Evolutionary conservation across 2,797 vertebrate genomes (phyloP).

Genomic region (Cynodonichthys magdalenae): DNA sequence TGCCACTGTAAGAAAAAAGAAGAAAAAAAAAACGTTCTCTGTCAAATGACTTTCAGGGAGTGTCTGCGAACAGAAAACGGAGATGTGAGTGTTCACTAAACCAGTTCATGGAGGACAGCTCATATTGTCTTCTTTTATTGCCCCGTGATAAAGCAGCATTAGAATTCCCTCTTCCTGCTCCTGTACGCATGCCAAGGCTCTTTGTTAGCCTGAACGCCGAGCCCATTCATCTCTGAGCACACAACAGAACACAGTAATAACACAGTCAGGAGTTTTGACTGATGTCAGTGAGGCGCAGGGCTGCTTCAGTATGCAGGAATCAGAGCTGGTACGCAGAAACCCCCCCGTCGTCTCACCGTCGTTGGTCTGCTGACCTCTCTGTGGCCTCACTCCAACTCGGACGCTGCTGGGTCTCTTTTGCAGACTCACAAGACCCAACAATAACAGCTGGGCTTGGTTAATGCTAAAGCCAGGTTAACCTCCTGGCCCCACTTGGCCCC

Average conservation of each 20-base stretch:
- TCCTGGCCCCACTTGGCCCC: constrained; percentile 57
- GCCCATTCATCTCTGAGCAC: constrained; percentile 69
- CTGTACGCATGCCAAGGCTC: constrained; percentile 72
- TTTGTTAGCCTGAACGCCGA: constrained; percentile 69
- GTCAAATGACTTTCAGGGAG: constrained; percentile 53
- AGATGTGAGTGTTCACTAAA: constrained; percentile 58
- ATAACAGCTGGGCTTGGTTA: constrained; percentile 59
- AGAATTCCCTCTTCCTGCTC: constrained; percentile 72
- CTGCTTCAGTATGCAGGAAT: constrained; percentile 60
- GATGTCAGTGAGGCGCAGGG: constrained; percentile 61
- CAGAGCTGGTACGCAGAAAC: constrained; percentile 18
- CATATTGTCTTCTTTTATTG: constrained; percentile 70
- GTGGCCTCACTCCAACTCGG: constrained; percentile 52
- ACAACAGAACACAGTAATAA: constrained; percentile 72
- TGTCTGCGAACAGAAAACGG: constrained; percentile 52
- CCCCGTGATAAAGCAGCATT: constrained; percentile 70
- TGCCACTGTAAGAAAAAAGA: constrained; percentile 30
- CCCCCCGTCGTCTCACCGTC: constrained; percentile 36
- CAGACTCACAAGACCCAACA: constrained; percentile 52
- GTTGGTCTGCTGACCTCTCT: constrained; percentile 63
- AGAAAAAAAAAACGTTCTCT: constrained; percentile 23
- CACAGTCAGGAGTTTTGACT: constrained; percentile 73
- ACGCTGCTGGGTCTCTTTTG: constrained; percentile 60
- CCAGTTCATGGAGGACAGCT: constrained; percentile 70
- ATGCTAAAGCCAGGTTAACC: constrained; percentile 72